Base-by-base conservation (phyloP, 1,140 invertebrate genomes). In the Pseudomyrmex pallidus region DNA sequence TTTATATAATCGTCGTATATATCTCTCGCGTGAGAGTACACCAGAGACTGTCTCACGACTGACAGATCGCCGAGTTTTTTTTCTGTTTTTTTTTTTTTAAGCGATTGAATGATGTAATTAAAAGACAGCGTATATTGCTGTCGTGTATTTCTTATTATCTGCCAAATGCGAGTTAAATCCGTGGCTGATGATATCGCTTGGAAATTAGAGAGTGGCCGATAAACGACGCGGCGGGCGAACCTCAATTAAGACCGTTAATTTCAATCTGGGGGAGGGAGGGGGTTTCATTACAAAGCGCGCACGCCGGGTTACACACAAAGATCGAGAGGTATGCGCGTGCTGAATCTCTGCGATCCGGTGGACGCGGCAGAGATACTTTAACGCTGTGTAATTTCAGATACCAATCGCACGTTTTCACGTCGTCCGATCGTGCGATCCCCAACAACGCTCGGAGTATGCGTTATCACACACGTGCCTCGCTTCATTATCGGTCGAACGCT, bases 221-320 rank as follows among this genome's bases (percentile, higher is more conserved):
- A 17, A 44, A 68, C 2, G 15, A 20, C 8, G 20, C 7, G 13
- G 4, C 12, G n/a, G 15, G 20, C 35, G 56, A 62, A 15, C 15
- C 7, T 8, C 44, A 25, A 50, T 74, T 77, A 46, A 77, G 17
- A 68, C 10, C 20, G 5, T 77, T 44, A 77, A 66, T 54, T 56
- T 5, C 13, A 35, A 67, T 56, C 4, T 22, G n/a, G 13, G 25
- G 3, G 25, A 2, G 2, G 25, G 2, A 3, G 25, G 35, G 35
- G 12, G 13, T 64, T 35, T 64, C 61, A 2, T 20, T 63, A 12
- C 59, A 25, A 52, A 48, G 17, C 17, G 25, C 10, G 5, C 35
- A 35, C 12, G n/a, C 1, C 35, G 35, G 35, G 5, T 35, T 56
- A 7, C 44, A 17, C 54, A 15, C n/a, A 54, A 3, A 54, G 74